Base-by-base conservation (phyloP, 2,113 vertebrate genomes). In the Pelobates fuscus region DNA sequence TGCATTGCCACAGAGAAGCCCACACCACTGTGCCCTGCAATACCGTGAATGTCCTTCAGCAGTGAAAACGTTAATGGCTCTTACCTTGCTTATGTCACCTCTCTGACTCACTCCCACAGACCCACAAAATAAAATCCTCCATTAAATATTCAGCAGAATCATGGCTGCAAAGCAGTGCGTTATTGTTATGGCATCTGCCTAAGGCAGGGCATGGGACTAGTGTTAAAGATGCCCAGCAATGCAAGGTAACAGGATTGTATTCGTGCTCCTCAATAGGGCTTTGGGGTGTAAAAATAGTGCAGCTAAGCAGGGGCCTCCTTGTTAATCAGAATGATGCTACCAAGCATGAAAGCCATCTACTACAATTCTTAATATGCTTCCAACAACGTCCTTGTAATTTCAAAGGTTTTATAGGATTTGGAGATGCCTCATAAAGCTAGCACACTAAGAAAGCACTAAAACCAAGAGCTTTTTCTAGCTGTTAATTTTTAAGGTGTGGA, bases 1-100 rank as follows among this genome's bases (percentile, higher is more conserved):
- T 65, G 71, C 62, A 74, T 57, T 65, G 62, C 46, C 61, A 74
- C 60, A 74, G 61, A n/a, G n/a, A n/a, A n/a, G n/a, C n/a, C n/a
- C n/a, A n/a, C 58, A 61, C 21, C 58, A 0, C 21, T 1, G 8
- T 57, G 37, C 24, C 25, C 69, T 71, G 44, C 70, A 23, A 54
- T 30, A 29, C 59, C 21, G 29, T 5, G 11, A 20, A 52, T 24
- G 60, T 18, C 68, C 68, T 70, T 44, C 68, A 60, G 68, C 59
- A 72, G 59, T 11, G 20, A 72, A 62, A 62, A 49, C 57, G 70
- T 71, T 71, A 71, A 62, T 15, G 25, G 41, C 70, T 62, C 70
- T 72, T 72, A 72, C 70, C 70, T 72, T 54, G 25, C 43, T 71
- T 14, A 52, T 44, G 26, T 72, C 70, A 72, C 70, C 59, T 63